Evolutionary conservation across 2,888 invertebrate species (phyloP), one percentile per base, ranked within the genome.

Genomic region (Bellardia bayeri): DNA sequence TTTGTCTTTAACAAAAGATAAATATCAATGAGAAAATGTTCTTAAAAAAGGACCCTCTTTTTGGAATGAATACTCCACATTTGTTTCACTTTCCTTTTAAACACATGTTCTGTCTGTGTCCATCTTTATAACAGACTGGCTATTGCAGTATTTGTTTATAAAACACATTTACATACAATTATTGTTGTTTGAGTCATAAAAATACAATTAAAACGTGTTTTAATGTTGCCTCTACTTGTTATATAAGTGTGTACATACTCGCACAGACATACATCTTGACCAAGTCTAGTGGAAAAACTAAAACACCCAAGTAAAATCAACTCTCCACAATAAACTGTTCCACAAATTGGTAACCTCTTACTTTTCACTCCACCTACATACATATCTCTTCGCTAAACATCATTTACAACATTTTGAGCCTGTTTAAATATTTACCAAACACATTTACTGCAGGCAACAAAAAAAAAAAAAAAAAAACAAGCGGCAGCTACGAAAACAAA

Each of bases 121-220:
- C 33, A 58, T 68, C 56, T 30, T 33, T 13, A 23, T n/a, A 7
- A n/a, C 2, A 72, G 68, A 42, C 6, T 61, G 16, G 49, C 14
- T 63, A 14, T 9, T 42, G 30, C 13, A 76, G 69, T 76, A 56
- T 76, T 78, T 83, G 76, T 78, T 84, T 87, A 84, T 87, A 81
- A 76, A 64, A 76, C 63, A 63, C 74, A 42, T 16, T 54, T 37
- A n/a, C 45, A 76, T n/a, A 74, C 68, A 64, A 61, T 40, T 90
- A 90, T 91, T 90, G 92, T 23, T 23, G 23, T 23, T 23, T 91
- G 91, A 90, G 90, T 91, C 90, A 92, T 92, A 92, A 92, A 92
- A 92, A 90, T 86, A 90, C 91, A 92, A 92, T 92, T 92, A 92
- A 91, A 82, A 56, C 74, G 68, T 82, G 64, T 81, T 81, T 83